Evolutionary conservation across 2,888 invertebrate species (phyloP).

Genomic region (Argyra leucocephala): DNA sequence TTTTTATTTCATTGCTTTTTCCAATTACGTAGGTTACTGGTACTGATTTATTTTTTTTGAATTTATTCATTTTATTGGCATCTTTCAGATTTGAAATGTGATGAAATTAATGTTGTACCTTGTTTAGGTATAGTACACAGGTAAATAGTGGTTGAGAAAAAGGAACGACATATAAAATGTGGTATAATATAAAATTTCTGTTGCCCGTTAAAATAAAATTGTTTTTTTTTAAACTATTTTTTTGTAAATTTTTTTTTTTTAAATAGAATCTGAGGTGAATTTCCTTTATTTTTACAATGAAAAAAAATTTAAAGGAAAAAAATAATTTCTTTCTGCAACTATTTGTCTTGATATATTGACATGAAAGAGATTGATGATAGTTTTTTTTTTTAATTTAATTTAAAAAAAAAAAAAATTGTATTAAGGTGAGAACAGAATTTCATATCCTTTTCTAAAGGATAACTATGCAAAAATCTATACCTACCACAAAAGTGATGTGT

Average conservation of each 20-base stretch:
- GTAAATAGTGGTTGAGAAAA: too few relatives aligned
- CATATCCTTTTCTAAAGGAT: neutral
- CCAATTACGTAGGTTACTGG: neutral
- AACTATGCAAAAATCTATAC: neutral
- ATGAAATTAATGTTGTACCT: too few relatives aligned
- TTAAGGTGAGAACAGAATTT: neutral
- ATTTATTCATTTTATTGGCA: neutral
- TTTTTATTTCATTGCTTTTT: too few relatives aligned
- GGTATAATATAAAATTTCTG: neutral
- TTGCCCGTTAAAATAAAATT: neutral
- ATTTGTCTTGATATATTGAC: conserved; percentile 1
- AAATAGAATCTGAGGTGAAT: neutral
- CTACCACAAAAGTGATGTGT: neutral
- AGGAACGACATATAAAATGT: neutral
- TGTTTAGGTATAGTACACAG: too few relatives aligned
- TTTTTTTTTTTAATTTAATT: neutral
- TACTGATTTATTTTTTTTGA: neutral
- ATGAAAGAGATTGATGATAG: conserved; percentile 4
- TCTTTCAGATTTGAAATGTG: too few relatives aligned
- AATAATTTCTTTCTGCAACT: neutral
- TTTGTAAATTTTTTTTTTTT: neutral
- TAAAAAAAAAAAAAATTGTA: too few relatives aligned
- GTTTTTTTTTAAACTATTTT: neutral
- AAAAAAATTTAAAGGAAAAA: neutral
- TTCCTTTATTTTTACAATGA: neutral